phyloP scores from a whole-genome alignment of 2,113 vertebrate genomes.

The Silurus meridionalis region DNA sequence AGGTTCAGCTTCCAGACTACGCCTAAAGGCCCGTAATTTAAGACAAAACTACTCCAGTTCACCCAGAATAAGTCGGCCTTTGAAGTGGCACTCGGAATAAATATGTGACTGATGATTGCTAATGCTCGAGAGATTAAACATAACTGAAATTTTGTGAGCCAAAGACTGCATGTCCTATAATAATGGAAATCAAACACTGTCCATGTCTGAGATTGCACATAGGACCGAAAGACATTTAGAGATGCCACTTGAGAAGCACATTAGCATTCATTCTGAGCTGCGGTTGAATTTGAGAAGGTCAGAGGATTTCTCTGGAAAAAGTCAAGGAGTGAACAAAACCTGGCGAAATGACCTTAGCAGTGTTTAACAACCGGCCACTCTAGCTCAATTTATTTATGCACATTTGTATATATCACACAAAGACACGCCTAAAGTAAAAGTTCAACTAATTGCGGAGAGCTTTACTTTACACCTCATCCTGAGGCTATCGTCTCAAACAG shows the following conservation, averaged over 20 bases:
- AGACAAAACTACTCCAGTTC: constrained; percentile 29
- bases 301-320: constrained; percentile 41
- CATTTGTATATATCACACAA: background rate
- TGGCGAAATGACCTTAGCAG: background rate
- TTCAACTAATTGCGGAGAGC: background rate
- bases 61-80: constrained; percentile 10
- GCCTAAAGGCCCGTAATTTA: constrained; percentile 35
- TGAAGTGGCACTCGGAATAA: constrained; percentile 21
- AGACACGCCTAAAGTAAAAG: background rate
- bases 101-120: background rate
- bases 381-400: background rate
- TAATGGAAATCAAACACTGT: background rate
- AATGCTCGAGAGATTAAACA: constrained; percentile 2
- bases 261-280: constrained; percentile 29
- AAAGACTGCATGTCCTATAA: constrained; percentile 4
- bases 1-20: constrained; percentile 10
- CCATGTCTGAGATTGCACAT: background rate
- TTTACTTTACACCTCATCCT: background rate
- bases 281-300: constrained; percentile 40
- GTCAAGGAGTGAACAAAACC: constrained; percentile 26
- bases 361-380: background rate
- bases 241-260: background rate
- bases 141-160: background rate
- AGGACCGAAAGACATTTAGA: constrained; percentile 20
- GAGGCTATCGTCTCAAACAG: background rate